Evolutionary conservation across 2,797 vertebrate species (phyloP).

Genomic region (Otus scops): DNA sequence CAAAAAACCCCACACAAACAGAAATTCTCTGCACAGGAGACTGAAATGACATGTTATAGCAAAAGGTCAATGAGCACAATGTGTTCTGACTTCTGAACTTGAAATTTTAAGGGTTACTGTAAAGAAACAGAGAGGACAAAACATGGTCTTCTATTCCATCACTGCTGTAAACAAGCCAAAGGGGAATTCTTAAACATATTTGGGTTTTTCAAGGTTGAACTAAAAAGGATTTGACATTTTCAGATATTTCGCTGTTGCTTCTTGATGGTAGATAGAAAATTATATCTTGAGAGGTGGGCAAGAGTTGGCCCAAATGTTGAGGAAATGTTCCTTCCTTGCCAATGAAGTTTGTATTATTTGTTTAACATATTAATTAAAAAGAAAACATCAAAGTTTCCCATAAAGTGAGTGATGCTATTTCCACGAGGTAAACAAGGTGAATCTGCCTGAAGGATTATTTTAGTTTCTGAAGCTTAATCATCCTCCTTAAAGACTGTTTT

Average conservation of each 20-base stretch:
- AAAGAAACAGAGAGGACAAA: conserved; percentile 1
- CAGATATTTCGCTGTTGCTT: background rate
- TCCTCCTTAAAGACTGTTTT: background rate
- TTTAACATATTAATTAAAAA: background rate
- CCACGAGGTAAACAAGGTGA: background rate
- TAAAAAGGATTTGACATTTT: conserved; percentile 37
- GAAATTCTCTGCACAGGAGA: background rate
- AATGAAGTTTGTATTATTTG: background rate
- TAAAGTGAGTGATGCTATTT: background rate
- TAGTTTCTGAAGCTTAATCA: background rate
- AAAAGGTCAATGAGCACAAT: conserved; percentile 45
- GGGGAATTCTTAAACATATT: background rate
- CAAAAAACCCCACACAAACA: background rate
- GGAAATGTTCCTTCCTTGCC: background rate
- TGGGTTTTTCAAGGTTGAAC: background rate
- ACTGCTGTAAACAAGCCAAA: background rate
- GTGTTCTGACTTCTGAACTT: conserved; percentile 14
- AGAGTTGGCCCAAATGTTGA: background rate
- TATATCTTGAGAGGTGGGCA: background rate
- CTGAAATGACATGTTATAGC: background rate
- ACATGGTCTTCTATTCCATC: background rate
- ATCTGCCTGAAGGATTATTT: background rate
- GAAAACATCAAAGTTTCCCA: background rate
- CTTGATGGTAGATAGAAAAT: background rate
- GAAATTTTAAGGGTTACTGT: background rate